A percentile compares a stretch with the other conserved stretches of the same genome.
Evolutionary conservation across 30 jellyfish, hydroid and myxozoan species (phyloP).

Genomic region (Pseudorhiza aurosa): DNA sequence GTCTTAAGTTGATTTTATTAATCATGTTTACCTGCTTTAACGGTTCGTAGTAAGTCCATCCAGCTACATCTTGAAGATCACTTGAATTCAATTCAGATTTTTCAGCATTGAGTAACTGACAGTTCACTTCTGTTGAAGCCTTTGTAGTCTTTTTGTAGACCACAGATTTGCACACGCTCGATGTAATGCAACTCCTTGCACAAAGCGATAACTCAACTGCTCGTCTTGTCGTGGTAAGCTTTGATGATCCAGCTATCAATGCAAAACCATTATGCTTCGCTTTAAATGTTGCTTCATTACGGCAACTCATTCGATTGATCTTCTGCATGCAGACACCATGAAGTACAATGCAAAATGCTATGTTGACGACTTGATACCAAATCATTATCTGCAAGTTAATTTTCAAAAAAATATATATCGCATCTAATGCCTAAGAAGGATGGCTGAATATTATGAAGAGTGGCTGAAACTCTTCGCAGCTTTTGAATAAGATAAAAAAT

Average conservation of each 20-base stretch:
- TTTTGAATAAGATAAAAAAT: too few species aligned
- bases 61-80: neutral
- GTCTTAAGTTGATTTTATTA: too few species aligned
- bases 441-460: too few species aligned
- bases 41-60: neutral
- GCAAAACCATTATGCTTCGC: neutral
- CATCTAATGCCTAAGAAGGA: too few species aligned
- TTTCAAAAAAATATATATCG: too few species aligned
- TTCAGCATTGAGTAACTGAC: neutral
- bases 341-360: too few species aligned
- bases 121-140: neutral
- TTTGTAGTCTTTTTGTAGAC: neutral
- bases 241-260: neutral
- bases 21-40: neutral
- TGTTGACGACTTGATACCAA: too few species aligned
- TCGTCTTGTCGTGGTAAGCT: neutral
- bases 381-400: too few species aligned
- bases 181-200: constrained; percentile 4
- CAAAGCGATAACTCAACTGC: neutral
- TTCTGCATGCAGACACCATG: too few species aligned
- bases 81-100: neutral
- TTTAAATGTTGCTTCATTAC: neutral
- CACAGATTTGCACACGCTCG: neutral
- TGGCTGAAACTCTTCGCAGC: too few species aligned
- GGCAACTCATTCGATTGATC: constrained; percentile 3